A percentile compares a stretch with the other conserved stretches of the same genome.
phyloP scores from a whole-genome alignment of 2,797 vertebrate genomes.

The Galaxias olidus region DNA sequence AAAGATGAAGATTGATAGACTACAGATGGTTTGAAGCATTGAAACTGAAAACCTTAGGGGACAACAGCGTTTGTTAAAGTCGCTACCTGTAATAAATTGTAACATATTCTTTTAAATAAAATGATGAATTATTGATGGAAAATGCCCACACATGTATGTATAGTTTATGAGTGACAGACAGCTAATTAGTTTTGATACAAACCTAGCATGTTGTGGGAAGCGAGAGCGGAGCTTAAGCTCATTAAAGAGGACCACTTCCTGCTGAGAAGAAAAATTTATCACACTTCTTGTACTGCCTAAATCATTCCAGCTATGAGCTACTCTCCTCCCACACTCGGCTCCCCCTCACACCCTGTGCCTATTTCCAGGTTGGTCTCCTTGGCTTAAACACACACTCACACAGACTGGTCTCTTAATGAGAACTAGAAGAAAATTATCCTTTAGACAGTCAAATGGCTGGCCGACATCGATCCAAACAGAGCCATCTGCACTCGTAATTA shows the following conservation, averaged over 20 bases:
- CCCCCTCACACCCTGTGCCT: no score
- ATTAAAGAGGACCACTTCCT: no score
- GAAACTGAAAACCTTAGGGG: constrained; percentile 57
- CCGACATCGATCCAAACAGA: constrained; percentile 52
- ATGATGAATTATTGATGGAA: constrained; percentile 86
- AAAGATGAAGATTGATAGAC: constrained; percentile 26
- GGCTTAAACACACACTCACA: constrained; percentile 7
- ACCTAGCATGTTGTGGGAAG: no score
- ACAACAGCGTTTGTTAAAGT: constrained; percentile 78
- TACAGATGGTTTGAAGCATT: constrained; percentile 50
- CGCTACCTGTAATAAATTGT: constrained; percentile 94
- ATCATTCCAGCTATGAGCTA: no score
- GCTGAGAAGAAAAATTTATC: no score
- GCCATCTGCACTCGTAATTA: constrained; percentile 51
- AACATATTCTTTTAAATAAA: constrained; percentile 99
- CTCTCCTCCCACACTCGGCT: no score
- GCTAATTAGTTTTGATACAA: no score
- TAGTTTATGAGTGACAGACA: neutral
- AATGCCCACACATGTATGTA: neutral
- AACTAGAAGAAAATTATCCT: constrained; percentile 63
- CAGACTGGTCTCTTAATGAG: constrained; percentile 54
- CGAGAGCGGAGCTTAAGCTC: no score
- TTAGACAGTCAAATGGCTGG: constrained; percentile 36
- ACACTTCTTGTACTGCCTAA: no score
- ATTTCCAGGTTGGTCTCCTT: no score